Evolutionary conservation across 2,797 vertebrate genomes (phyloP), one percentile per base, ranked within the genome.

Genomic region (Triplophysa yarkandensis): DNA sequence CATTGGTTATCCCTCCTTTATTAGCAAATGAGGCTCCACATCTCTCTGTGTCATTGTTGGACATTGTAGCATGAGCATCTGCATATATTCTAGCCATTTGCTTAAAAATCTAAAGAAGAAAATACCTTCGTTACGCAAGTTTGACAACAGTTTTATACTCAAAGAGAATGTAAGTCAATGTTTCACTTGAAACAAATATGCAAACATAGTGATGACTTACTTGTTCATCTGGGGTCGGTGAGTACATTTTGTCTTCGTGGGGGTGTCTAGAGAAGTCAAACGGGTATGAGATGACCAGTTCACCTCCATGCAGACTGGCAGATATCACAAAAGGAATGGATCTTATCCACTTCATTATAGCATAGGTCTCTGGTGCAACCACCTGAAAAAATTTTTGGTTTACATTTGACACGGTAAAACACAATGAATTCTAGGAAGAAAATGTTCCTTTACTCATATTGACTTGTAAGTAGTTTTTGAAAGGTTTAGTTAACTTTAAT

Each of bases 291-390:
- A 98, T 85, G 64, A 99, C 96, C 67, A 99, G 92, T 67, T 99
- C 98, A 0, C 98, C 98, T 3, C 98, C 98, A 0, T 98, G 98
- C 28, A 99, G 92, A 85, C 96, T 98, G 80, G 95, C 96, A 0
- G 98, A 98, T 77, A 97, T 92, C 66, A 98, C 94, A 0, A 99
- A 99, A 0, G 98, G 97, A 19, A 94, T 83, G 0, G 92, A 90
- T 32, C 93, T 88, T 82, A 94, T 87, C 98, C 98, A 99, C 83
- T 98, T 98, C 96, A 99, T 98, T 61, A 99, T 86, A 0, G 96
- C 96, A 30, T 94, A 96, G 0, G 97, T 98, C 90, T 99, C 98
- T 4, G 97, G 96, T 50, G 73, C 73, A 6, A 96, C 95, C 80
- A 98, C 94, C 98, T 99, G 84, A 34, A 86, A n/a, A n/a, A n/a